Evolutionary conservation across 2,888 invertebrate genomes (phyloP), one percentile per base, ranked within the genome.

Genomic region (Galerucella calmariensis): DNA sequence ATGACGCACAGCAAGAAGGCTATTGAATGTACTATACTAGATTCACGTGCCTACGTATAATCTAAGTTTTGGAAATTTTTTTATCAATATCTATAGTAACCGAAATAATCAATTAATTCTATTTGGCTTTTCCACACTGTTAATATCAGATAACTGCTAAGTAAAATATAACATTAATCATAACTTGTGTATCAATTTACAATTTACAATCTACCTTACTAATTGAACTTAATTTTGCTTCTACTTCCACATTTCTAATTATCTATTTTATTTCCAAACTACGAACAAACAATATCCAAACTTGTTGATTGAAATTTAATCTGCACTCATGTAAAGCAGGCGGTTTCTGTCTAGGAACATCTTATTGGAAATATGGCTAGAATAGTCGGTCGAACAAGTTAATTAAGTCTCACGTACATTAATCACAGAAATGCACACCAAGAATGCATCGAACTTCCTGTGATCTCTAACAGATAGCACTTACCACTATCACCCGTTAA

Each of bases 381-480:
- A 56, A 16, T 56, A 56, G 2, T 10, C 56, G 56, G 56, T 56
- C 56, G 56, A 56, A 56, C 56, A 20, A 56, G 56, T 56, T 56
- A 56, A 56, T 56, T 16, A 56, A 56, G 16, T 20, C 56, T 16
- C 16, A 56, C 11, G 56, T 56, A 20, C 56, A 62, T 62, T 62
- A 41, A 62, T 62, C 62, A 41, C 20, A 62, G 62, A 62, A 41
- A 10, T 56, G 41, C 41, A 41, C 35, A 62, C 41, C 35, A 41
- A 35, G 62, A 62, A 62, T 62, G 35, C 62, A 62, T 14, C 41
- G n/a, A n/a, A 41, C 6, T 62, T 62, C 35, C 62, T 62, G 35
- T 41, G 35, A 62, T 62, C 62, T 41, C 41, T 62, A 62, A 41
- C 41, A 62, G 41, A 8, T 62, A 62, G 61, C 62, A 62, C 62